phyloP scores from a whole-genome alignment of 2,797 vertebrate species.

The Takifugu ocellatus region DNA sequence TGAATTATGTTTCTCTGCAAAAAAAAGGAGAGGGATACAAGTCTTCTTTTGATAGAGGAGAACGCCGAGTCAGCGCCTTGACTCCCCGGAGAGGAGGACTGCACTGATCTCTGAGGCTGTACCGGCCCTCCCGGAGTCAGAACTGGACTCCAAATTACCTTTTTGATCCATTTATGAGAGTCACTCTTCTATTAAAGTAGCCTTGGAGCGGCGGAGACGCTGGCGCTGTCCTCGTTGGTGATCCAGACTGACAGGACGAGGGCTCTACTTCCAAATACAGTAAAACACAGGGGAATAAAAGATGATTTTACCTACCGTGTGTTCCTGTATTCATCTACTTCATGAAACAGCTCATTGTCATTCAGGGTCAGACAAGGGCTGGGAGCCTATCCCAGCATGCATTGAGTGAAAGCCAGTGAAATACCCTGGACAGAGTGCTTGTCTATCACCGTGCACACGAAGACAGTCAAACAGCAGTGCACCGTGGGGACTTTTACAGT shows the following conservation, averaged over 20 bases:
- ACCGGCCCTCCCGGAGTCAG: conserved; percentile 50
- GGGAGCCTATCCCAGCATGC: conserved; percentile 31
- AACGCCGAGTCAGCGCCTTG: conserved; percentile 67
- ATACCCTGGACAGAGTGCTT: conserved; percentile 22
- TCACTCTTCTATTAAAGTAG: conserved; percentile 48
- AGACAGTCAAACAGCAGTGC: conserved; percentile 34
- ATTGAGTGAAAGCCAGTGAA: conserved; percentile 29
- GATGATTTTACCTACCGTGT: conserved; percentile 10
- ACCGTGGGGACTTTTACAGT: conserved; percentile 30
- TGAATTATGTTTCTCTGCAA: conserved; percentile 69
- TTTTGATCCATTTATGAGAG: conserved; percentile 60
- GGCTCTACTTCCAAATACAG: conserved; percentile 12
- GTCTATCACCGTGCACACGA: conserved; percentile 33
- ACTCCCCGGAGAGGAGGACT: conserved; percentile 52
- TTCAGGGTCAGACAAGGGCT: conserved; percentile 35
- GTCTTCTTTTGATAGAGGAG: conserved; percentile 62
- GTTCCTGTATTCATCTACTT: conserved; percentile 11
- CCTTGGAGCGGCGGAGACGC: conserved; percentile 34
- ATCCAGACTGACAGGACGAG: conserved; percentile 26
- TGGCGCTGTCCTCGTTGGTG: conserved; percentile 33
- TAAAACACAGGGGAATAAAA: conserved; percentile 8
- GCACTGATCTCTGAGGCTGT: conserved; percentile 65
- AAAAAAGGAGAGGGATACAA: conserved; percentile 53
- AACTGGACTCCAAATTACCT: conserved; percentile 64
- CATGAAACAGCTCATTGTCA: conserved; percentile 20